Conservation (phyloP, 2,113 vertebrate genomes). For the Nerophis lumbriciformis region DNA sequence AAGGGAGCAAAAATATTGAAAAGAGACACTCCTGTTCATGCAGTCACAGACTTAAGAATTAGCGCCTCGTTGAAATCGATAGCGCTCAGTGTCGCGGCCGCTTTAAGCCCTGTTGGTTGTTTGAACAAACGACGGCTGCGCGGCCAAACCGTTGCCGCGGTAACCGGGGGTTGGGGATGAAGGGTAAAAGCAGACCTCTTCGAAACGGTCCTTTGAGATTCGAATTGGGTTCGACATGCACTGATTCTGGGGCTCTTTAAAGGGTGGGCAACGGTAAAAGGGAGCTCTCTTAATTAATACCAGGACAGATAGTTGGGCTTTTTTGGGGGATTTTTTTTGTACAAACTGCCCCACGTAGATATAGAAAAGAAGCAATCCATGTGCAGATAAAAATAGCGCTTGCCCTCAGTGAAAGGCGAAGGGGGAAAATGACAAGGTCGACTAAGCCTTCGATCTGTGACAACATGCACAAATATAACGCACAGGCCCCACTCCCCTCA, state of each 20-base stretch:
- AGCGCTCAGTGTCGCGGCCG: constrained; percentile 66
- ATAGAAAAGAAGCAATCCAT: constrained; percentile 55
- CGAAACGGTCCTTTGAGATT: constrained; percentile 55
- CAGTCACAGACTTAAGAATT: constrained; percentile 78
- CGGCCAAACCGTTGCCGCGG: constrained; percentile 44
- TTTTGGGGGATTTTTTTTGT: constrained; percentile 10
- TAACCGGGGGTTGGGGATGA: constrained; percentile 42
- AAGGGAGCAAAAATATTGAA: constrained; percentile 69
- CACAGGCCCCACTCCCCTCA: constrained; percentile 46
- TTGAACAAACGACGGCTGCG: constrained; percentile 45
- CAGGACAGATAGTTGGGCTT: constrained; percentile 23
- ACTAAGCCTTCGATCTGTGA: constrained; percentile 71
- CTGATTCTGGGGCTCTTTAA: constrained; percentile 49
- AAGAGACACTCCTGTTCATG: constrained; percentile 76
- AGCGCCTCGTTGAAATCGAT: constrained; percentile 67
- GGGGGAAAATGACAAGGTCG: constrained; percentile 54
- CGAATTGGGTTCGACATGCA: constrained; percentile 68
- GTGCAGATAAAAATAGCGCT: constrained; percentile 59
- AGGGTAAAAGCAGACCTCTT: constrained; percentile 38
- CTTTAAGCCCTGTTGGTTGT: constrained; percentile 61
- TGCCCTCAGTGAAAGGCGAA: constrained; percentile 48
- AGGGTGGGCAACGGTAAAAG: constrained; percentile 35
- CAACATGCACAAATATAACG: constrained; percentile 71
- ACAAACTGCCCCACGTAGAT: constrained; percentile 45
- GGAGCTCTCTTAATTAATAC: constrained; percentile 41